phyloP scores from a whole-genome alignment of 2,888 invertebrate genomes.

The Hypsopygia costalis region DNA sequence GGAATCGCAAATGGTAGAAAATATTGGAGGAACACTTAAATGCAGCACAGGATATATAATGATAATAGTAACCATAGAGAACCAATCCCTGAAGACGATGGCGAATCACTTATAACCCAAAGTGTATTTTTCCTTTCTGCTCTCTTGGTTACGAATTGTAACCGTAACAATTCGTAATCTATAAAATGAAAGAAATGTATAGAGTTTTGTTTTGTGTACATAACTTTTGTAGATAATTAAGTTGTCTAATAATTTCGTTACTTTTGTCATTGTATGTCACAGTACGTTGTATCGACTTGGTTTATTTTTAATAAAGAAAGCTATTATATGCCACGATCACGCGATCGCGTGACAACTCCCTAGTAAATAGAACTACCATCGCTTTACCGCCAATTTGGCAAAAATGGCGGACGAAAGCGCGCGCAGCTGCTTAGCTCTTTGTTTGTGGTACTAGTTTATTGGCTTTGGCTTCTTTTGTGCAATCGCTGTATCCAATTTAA shows the following conservation, averaged over 20 bases:
- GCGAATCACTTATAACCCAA: too few relatives aligned
- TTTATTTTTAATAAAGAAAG: constrained; percentile 17
- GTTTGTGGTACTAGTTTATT: constrained; percentile 34
- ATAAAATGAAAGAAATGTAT: too few relatives aligned
- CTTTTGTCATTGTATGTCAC: background rate
- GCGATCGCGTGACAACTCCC: constrained; percentile 47
- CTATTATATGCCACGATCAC: constrained; percentile 26
- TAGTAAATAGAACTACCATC: constrained; percentile 32
- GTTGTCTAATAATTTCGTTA: background rate
- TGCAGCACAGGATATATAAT: too few relatives aligned
- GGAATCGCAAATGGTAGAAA: too few relatives aligned
- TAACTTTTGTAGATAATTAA: too few relatives aligned
- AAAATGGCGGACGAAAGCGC: constrained; percentile 60
- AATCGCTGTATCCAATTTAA: constrained; percentile 47
- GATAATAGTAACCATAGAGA: too few relatives aligned
- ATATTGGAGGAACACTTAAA: too few relatives aligned
- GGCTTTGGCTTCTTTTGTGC: constrained; percentile 43
- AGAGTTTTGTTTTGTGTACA: too few relatives aligned
- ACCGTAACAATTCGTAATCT: too few relatives aligned
- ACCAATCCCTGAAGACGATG: too few relatives aligned
- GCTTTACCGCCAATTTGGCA: constrained; percentile 53
- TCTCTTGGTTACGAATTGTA: too few relatives aligned
- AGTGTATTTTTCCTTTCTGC: too few relatives aligned
- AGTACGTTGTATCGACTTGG: constrained; percentile 6
- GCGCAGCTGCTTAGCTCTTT: constrained; percentile 48